Conservation (phyloP, 2,113 vertebrate species). For the Aegithalos caudatus region DNA sequence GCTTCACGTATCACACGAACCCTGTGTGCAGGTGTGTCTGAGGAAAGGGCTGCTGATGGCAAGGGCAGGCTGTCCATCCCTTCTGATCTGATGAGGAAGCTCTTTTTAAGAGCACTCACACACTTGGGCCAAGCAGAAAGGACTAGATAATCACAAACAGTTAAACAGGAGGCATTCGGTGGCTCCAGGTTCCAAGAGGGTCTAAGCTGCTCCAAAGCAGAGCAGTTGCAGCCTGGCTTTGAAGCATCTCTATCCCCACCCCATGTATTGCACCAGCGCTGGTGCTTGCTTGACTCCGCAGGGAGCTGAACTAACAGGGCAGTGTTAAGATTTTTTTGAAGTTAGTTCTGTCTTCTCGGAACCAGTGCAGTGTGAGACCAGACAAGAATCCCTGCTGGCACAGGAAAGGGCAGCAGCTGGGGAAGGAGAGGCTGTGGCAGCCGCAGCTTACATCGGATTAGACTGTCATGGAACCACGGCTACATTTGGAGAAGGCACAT, state of each 20-base stretch:
- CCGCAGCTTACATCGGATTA: background rate
- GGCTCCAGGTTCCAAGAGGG: background rate
- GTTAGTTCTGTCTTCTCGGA: background rate
- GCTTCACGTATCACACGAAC: background rate
- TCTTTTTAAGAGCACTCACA: background rate
- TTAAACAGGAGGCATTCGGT: background rate
- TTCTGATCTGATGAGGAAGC: background rate
- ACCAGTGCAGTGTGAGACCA: background rate
- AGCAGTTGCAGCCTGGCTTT: background rate
- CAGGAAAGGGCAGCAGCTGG: background rate
- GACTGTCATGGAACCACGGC: background rate
- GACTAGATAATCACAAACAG: background rate
- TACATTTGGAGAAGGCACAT: background rate
- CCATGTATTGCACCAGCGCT: background rate
- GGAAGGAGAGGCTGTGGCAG: background rate
- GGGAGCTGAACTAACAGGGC: background rate
- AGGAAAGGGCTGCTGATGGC: background rate
- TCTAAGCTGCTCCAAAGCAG: background rate
- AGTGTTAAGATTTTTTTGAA: background rate
- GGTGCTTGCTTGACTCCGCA: background rate
- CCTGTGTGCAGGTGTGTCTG: background rate
- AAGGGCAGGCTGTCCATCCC: background rate
- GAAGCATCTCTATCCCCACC: background rate
- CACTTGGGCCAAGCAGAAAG: background rate
- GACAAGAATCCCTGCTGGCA: background rate